phyloP scores from a whole-genome alignment of 2,888 invertebrate genomes.

The Chaetoderma sp. region DNA sequence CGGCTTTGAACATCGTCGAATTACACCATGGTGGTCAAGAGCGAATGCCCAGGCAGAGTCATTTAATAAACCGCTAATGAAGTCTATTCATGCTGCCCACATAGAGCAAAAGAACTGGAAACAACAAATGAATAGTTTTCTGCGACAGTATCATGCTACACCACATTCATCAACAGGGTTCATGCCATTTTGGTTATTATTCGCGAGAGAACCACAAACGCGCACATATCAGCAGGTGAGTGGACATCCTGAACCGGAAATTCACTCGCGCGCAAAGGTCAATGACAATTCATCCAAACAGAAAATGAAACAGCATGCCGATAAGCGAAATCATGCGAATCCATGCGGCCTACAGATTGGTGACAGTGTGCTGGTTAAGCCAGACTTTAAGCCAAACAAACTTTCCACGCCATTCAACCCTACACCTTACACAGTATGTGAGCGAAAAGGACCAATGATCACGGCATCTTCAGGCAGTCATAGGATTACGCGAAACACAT shows the following conservation, averaged over 20 bases:
- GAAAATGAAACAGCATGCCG: conserved; percentile 3
- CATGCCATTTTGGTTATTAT: neutral
- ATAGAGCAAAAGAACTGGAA: conserved; percentile 1
- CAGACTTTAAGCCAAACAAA: neutral
- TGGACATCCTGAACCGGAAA: neutral
- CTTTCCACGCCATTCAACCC: neutral
- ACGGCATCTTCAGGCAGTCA: neutral
- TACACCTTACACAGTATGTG: neutral
- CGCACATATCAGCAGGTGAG: neutral
- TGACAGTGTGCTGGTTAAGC: neutral
- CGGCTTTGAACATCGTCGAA: neutral
- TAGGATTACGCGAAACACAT: neutral
- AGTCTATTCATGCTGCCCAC: neutral
- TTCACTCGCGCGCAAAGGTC: neutral
- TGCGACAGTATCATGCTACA: neutral
- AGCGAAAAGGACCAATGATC: neutral
- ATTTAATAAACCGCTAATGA: neutral
- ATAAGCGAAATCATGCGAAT: neutral
- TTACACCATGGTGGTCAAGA: conserved; percentile 13
- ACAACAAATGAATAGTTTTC: neutral
- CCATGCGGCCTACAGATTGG: neutral
- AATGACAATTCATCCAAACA: neutral
- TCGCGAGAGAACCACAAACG: neutral
- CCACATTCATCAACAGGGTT: neutral
- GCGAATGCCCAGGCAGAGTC: conserved; percentile 11